These are phyloP conservation scores for Oscheius sp. DNA, from an alignment of 1,140 invertebrate genomes.

Conservation along the genomic window DNA sequence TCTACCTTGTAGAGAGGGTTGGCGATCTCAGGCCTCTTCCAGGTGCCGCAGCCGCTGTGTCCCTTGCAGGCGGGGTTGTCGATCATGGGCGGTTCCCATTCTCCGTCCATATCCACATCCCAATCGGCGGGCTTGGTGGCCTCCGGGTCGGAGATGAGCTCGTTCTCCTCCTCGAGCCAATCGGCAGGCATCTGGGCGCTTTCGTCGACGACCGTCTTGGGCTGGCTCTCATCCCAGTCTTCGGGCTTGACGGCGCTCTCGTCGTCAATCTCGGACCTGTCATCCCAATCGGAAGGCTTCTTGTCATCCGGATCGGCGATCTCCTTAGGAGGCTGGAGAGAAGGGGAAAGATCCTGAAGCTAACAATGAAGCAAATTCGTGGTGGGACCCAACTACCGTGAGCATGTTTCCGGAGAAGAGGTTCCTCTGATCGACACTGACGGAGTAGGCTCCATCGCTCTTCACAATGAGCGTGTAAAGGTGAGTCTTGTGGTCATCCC, in stretches of 20 bases:
- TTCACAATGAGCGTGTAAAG: constrained; percentile 83
- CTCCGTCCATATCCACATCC: constrained; percentile 95
- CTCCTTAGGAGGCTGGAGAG: constrained; percentile 89
- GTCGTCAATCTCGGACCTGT: constrained; percentile 22
- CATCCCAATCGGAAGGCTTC: constrained; percentile 74
- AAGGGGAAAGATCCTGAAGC: constrained; percentile 67
- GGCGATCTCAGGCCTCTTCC: constrained; percentile 68
- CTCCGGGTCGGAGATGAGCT: constrained; percentile 81
- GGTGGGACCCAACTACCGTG: neutral
- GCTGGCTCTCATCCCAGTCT: constrained; percentile 71
- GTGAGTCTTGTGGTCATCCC: constrained; percentile 92
- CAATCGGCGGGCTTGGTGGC: constrained; percentile 82
- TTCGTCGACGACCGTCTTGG: constrained; percentile 80
- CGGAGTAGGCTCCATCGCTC: constrained; percentile 78
- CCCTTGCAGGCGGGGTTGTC: constrained; percentile 83
- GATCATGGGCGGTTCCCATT: constrained; percentile 91
- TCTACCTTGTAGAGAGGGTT: constrained; percentile 50
- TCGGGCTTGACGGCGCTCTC: constrained; percentile 50
- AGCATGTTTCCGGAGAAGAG: constrained; percentile 43
- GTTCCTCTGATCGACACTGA: constrained; percentile 71
- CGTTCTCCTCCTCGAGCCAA: constrained; percentile 85
- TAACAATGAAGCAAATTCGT: constrained; percentile 6
- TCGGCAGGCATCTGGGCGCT: constrained; percentile 81
- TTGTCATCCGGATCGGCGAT: constrained; percentile 89
- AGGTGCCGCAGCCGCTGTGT: too few relatives aligned